Conservation (phyloP, 2,888 invertebrate species). For the Rhaphigaster nebulosa region DNA sequence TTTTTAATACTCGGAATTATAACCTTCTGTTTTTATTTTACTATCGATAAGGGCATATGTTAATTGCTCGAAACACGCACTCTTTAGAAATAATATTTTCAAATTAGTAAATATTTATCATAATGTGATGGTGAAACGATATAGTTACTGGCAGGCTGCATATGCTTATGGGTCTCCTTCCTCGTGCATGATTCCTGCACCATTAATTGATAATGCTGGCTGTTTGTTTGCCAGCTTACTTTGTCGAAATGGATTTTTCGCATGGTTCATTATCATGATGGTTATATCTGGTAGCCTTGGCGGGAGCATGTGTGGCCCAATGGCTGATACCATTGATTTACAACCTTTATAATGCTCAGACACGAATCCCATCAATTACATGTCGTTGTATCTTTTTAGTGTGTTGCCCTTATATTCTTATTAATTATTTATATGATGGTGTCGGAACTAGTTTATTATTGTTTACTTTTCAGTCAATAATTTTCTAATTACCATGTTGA, state of each 20-base stretch:
- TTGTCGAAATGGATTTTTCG: constrained; percentile 49
- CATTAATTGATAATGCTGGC: constrained; percentile 26
- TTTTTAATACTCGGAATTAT: neutral
- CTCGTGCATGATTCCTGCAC: constrained; percentile 12
- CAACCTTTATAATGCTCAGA: constrained; percentile 31
- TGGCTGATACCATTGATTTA: constrained; percentile 47
- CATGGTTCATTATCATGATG: constrained; percentile 20
- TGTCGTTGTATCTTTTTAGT: constrained; percentile 5
- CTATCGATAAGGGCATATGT: constrained; percentile 20
- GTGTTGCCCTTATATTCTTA: neutral
- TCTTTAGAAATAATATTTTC: neutral
- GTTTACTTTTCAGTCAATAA: neutral
- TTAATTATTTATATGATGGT: neutral
- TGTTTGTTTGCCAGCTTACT: constrained; percentile 36
- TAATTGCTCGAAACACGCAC: constrained; percentile 40
- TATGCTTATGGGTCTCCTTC: neutral
- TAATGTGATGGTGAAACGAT: constrained; percentile 9
- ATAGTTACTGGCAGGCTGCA: neutral
- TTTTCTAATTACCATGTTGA: neutral
- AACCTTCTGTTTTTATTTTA: constrained; percentile 27
- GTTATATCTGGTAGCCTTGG: constrained; percentile 36
- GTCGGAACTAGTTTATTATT: neutral
- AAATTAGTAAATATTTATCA: constrained; percentile 31
- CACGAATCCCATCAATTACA: constrained; percentile 43
- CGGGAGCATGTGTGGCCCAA: constrained; percentile 9